Evolutionary conservation across 2,888 invertebrate species (phyloP).

Genomic region (Neria commutata): DNA sequence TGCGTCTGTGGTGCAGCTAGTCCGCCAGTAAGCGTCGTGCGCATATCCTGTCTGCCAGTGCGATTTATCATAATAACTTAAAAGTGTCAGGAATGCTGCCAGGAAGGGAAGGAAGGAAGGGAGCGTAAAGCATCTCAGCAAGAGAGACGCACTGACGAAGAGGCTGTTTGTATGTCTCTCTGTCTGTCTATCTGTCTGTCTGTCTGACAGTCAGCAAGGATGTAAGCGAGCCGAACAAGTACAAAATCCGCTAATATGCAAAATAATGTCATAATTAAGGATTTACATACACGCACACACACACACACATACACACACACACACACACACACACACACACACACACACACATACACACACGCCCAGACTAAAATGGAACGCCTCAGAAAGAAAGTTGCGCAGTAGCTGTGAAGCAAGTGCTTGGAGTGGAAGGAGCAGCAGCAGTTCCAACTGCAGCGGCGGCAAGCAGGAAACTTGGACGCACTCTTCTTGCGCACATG

Average conservation of each 20-base stretch:
- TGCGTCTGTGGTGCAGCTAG: background rate
- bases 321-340: conserved; percentile 18
- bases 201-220: too few species aligned
- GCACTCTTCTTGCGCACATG: conserved; percentile 6
- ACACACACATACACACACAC: conserved; percentile 24
- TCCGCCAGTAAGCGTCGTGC: background rate
- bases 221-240: too few species aligned
- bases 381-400: background rate
- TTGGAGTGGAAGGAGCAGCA: background rate
- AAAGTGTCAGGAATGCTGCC: too few species aligned
- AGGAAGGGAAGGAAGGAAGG: too few species aligned
- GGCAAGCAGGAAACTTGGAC: background rate
- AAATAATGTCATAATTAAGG: conserved; percentile 59
- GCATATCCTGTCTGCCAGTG: background rate
- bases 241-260: conserved; percentile 45
- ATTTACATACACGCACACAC: conserved; percentile 39
- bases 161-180: too few species aligned
- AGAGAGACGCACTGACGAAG: too few species aligned
- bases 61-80: background rate
- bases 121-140: too few species aligned
- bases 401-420: background rate
- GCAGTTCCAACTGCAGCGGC: background rate
- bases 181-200: too few species aligned
- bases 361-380: too few species aligned
- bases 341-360: conserved; percentile 17